Base-by-base conservation (phyloP, 2,113 vertebrate species). In the Boleophthalmus pectinirostris region DNA sequence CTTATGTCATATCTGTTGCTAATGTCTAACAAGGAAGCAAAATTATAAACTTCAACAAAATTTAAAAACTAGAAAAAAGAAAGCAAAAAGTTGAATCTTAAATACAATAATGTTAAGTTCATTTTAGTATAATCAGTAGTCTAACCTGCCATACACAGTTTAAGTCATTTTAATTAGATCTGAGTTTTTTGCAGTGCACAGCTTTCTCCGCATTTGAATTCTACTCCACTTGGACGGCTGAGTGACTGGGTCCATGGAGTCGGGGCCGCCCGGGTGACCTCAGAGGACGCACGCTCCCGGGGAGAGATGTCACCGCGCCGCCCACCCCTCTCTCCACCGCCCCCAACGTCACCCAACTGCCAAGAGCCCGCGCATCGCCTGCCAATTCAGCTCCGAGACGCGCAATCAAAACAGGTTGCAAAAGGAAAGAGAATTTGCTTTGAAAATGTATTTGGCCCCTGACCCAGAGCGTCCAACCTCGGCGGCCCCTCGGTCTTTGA, bases 371-470 rank as follows among this genome's bases (percentile, higher is more conserved):
- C 93, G 94, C 95, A 96, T 94, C 89, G 90, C 93, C 94, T 96
- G 95, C 95, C 96, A 96, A 96, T 96, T 96, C 96, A 95, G 95
- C 93, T 94, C 93, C 91, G 94, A 94, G 94, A 91, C 94, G 91
- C 92, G 91, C 92, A 94, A 95, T 95, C 93, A 93, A 96, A 96
- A 95, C 94, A 93, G 94, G 95, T 97, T 94, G 95, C 93, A 93
- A 90, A 88, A 89, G 87, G 93, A 94, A 29, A 94, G 90, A 94
- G 94, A 91, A 94, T 93, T 89, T 93, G 93, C 94, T 96, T 95
- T 94, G 72, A 90, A 93, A 93, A 92, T 94, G 89, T 92, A 91
- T 93, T 93, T 94, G 93, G 82, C 92, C 93, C 89, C 46, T 85
- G 87, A 92, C 91, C 90, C 89, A 65, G 87, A 68, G 87, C 90